These are phyloP conservation scores for Tetragonisca angustula DNA, from an alignment of 2,888 invertebrate species.

Conservation along the genomic window DNA sequence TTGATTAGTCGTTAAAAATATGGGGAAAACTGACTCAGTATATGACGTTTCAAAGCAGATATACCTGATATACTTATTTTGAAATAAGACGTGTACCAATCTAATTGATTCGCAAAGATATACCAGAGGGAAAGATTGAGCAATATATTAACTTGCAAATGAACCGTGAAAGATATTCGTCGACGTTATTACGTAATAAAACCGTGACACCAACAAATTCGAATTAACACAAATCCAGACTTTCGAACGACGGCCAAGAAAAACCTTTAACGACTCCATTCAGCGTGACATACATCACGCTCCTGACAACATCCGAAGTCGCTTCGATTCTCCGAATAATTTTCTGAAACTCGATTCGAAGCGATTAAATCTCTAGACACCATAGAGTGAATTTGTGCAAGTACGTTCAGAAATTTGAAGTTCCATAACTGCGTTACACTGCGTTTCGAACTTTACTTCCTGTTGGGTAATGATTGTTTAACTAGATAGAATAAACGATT, in stretches of 20 bases:
- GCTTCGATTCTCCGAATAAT: conserved; percentile 39
- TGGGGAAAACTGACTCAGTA: too few relatives aligned
- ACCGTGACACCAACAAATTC: background rate
- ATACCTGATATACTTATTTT: too few relatives aligned
- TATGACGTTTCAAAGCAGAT: too few relatives aligned
- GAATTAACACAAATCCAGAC: conserved; percentile 17
- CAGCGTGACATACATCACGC: conserved; percentile 24
- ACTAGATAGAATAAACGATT: background rate
- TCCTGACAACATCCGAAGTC: conserved; percentile 35
- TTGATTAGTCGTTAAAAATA: too few relatives aligned
- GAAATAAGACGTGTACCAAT: background rate
- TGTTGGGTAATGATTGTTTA: background rate
- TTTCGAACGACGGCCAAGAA: conserved; percentile 24
- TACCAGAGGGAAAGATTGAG: background rate
- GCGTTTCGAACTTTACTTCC: background rate
- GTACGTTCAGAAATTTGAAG: conserved; percentile 18
- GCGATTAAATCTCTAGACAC: background rate
- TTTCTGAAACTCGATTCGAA: conserved; percentile 10
- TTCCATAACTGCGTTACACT: conserved; percentile 14
- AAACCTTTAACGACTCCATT: conserved; percentile 39
- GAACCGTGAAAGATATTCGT: background rate
- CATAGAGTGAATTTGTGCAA: conserved; percentile 29
- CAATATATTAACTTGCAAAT: background rate
- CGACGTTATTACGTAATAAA: background rate
- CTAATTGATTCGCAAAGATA: background rate